These are phyloP conservation scores for Corythaeola cristata DNA, from an alignment of 2,113 vertebrate genomes.

Conservation along the genomic window DNA sequence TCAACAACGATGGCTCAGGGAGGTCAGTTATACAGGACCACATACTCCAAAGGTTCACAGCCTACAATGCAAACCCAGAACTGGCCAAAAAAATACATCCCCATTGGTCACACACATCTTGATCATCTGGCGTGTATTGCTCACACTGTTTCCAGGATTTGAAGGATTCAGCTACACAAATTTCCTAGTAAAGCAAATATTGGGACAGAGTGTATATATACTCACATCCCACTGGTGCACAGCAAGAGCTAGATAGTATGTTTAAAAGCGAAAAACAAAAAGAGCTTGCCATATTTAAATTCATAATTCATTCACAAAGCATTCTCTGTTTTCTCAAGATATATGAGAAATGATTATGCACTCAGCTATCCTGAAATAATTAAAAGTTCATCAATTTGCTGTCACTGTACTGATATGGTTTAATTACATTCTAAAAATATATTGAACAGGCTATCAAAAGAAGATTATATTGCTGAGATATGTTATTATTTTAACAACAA, in stretches of 20 bases:
- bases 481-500: conserved; percentile 74
- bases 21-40: background rate
- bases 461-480: conserved; percentile 69
- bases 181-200: background rate
- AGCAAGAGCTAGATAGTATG: background rate
- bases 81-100: background rate
- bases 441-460: conserved; percentile 79
- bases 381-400: conserved; percentile 89
- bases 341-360: conserved; percentile 78
- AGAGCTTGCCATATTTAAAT: background rate
- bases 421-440: conserved; percentile 92
- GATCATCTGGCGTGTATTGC: background rate
- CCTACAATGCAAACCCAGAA: background rate
- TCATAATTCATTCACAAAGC: background rate
- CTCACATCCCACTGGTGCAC: background rate
- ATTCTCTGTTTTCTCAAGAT: background rate
- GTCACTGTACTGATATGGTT: conserved; percentile 77
- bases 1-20: background rate
- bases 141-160: background rate
- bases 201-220: background rate
- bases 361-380: conserved; percentile 86
- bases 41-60: background rate
- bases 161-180: background rate
- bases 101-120: background rate
- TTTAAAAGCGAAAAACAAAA: background rate